Base-by-base conservation (phyloP, 2,797 vertebrate genomes). In the Tapirus indicus region DNA sequence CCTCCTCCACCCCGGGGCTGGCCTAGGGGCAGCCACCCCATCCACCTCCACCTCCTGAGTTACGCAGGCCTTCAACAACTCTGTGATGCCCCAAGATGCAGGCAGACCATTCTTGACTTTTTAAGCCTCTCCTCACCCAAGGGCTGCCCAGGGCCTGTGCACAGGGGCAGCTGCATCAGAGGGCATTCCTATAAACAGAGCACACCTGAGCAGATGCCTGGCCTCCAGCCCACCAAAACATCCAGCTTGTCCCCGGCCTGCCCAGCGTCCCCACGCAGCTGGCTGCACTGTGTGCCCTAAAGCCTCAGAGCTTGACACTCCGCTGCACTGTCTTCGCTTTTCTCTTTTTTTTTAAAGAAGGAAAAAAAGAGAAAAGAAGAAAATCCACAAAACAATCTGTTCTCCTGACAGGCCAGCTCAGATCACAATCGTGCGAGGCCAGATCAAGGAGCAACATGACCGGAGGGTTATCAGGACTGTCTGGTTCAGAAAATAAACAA, bases 401-500 rank as follows among this genome's bases (percentile, higher is more conserved):
- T 58, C 82, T 92, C 58, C 78, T 62, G 64, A 44, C 47, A 58
- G 79, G 69, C 49, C 20, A 3, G 38, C 41, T 86, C 62, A 49
- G 62, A 69, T 62, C 32, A 52, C 85, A 85, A 44, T 16, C 5
- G 10, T 75, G 44, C 52, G 6, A 27, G 32, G 88, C 80, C 69
- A 69, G 47, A 84, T 74, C 52, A 35, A 38, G 66, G 69, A 62
- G 21, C 16, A 18, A 16, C 44, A 25, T 25, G 58, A 29, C 66
- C 9, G 2, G 90, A 71, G 58, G 62, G 0, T 0, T 38, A 58
- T 38, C 38, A 3, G 75, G 49, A 71, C 38, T 7, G 54, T 25
- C 60, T 91, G 74, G 74, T 35, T 86, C 68, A 49, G 77, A 82
- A 91, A 94, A 80, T 12, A 87, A 60, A 77, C 74, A 72, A 14